These are phyloP conservation scores for Myoxocephalus aenaeus DNA, from an alignment of 2,797 vertebrate species.

Conservation along the genomic window DNA sequence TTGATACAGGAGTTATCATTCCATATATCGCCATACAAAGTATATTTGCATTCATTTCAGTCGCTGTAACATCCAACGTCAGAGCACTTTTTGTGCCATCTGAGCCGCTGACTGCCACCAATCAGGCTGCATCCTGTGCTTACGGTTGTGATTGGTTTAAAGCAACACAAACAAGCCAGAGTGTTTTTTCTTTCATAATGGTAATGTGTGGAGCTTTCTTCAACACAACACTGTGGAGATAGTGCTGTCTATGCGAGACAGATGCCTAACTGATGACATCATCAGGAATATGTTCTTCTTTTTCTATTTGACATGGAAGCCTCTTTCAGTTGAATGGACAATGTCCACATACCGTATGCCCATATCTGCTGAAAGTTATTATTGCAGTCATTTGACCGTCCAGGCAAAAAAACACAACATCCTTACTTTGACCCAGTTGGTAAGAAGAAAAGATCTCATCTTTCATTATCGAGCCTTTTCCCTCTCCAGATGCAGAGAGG, in stretches of 20 bases:
- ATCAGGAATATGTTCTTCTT: background rate
- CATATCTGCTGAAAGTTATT: constrained; percentile 16
- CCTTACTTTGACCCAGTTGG: background rate
- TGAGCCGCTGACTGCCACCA: no score
- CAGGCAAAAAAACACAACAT: background rate
- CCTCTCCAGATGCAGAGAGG: background rate
- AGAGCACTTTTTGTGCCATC: no score
- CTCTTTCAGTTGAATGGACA: constrained; percentile 42
- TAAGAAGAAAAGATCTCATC: background rate
- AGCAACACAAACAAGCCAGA: no score
- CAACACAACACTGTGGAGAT: background rate
- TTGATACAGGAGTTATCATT: no score
- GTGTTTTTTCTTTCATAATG: no score
- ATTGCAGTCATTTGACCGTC: constrained; percentile 25
- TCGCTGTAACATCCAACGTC: no score
- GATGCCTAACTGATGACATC: background rate
- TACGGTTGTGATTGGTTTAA: no score
- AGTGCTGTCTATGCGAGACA: background rate
- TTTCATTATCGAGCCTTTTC: background rate
- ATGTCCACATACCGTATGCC: background rate
- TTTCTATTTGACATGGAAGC: constrained; percentile 18
- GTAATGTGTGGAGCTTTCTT: no score
- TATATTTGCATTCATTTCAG: no score
- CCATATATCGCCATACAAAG: no score
- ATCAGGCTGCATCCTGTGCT: no score